Evolutionary conservation across 2,113 vertebrate genomes (phyloP).

Genomic region (Pseudorhombus dupliciocellatus): DNA sequence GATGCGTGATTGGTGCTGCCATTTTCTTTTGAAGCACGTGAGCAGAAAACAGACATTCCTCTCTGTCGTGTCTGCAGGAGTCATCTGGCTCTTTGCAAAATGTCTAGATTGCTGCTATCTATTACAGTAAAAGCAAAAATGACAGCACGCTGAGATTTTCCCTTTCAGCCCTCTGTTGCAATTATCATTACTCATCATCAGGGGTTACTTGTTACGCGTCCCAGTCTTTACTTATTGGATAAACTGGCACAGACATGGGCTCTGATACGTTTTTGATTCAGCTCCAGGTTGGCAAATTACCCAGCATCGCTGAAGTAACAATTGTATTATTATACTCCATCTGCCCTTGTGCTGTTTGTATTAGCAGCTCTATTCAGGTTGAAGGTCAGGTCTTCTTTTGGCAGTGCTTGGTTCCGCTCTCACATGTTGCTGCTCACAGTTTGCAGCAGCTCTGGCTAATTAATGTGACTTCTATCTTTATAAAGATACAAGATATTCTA

Average conservation of each 20-base stretch:
- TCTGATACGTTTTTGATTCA: slow-evolving; percentile 14
- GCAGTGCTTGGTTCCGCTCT: neutral
- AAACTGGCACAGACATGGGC: neutral
- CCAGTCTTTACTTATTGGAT: slow-evolving; percentile 6
- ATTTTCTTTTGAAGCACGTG: slow-evolving; percentile 27
- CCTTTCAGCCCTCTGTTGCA: slow-evolving; percentile 2
- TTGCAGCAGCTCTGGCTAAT: neutral
- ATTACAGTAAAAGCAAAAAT: slow-evolving; percentile 10
- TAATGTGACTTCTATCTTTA: neutral
- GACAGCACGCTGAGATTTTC: slow-evolving; percentile 12
- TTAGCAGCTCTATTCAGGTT: neutral
- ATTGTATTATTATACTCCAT: neutral
- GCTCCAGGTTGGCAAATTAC: neutral
- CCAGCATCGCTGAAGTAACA: neutral
- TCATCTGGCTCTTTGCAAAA: neutral
- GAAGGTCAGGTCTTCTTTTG: neutral
- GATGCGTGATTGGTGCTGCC: slow-evolving; percentile 39
- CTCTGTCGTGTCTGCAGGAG: slow-evolving; percentile 10
- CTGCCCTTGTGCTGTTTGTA: neutral
- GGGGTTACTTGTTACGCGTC: slow-evolving; percentile 2
- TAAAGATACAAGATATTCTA: too few species aligned
- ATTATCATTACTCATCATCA: slow-evolving; percentile 10
- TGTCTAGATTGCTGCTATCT: slow-evolving; percentile 20
- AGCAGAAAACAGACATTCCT: slow-evolving; percentile 14
- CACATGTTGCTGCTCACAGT: neutral